phyloP scores from a whole-genome alignment of 2,888 invertebrate genomes.

The Anagyrus pseudococci region DNA sequence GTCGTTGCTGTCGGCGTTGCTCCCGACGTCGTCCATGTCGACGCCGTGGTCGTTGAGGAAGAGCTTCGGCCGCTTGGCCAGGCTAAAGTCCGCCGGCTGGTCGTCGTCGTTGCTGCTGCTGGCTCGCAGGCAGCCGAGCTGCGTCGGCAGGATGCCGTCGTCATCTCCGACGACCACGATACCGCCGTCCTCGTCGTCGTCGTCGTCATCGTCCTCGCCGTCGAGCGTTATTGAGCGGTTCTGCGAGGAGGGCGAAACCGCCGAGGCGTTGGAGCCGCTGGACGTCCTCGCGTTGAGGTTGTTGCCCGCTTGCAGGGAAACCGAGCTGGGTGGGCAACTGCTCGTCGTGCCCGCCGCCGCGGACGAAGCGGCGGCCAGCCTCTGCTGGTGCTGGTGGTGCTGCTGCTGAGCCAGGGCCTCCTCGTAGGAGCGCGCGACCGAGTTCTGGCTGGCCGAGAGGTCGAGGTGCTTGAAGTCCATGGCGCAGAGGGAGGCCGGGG shows the following conservation, averaged over 20 bases:
- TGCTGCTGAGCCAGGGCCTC: conserved; percentile 64
- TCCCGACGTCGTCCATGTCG: conserved; percentile 68
- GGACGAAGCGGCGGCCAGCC: conserved; percentile 64
- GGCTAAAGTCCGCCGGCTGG: conserved; percentile 74
- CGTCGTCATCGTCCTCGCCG: conserved; percentile 63
- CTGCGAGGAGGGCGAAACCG: conserved; percentile 67
- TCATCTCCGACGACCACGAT: conserved; percentile 39
- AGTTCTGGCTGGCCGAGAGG: conserved; percentile 62
- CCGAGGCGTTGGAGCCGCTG: conserved; percentile 63
- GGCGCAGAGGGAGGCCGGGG: conserved; percentile 64
- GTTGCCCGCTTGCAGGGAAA: too few species aligned
- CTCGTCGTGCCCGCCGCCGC: conserved; percentile 60
- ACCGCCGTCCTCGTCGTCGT: conserved; percentile 64
- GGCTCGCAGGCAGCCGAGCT: too few species aligned
- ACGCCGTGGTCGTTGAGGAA: conserved; percentile 65
- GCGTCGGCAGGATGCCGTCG: conserved; percentile 56
- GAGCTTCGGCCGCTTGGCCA: conserved; percentile 70
- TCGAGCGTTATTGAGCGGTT: conserved; percentile 62
- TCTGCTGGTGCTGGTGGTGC: conserved; percentile 22
- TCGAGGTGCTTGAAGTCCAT: conserved; percentile 74
- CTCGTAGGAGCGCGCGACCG: conserved; percentile 56
- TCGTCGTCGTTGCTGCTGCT: conserved; percentile 57
- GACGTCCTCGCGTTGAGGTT: conserved; percentile 58
- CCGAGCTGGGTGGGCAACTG: too few species aligned
- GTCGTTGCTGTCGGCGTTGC: conserved; percentile 66